These are phyloP conservation scores for Physocephala rufipes DNA, from an alignment of 2,888 invertebrate species.

Conservation along the genomic window DNA sequence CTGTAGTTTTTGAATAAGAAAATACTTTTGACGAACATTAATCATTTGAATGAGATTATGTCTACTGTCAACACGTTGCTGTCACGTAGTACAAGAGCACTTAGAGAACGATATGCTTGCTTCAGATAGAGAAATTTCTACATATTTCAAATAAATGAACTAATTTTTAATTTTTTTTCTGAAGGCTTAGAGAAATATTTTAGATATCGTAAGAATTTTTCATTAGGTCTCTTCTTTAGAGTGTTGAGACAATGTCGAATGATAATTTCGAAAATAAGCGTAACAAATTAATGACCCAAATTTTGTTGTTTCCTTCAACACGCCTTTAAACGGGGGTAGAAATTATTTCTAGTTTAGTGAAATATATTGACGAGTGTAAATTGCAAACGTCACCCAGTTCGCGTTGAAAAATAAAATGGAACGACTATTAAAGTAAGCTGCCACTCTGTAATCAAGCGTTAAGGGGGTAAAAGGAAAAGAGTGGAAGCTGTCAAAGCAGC, in stretches of 20 bases:
- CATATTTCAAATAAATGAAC: constrained; percentile 11
- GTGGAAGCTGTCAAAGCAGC: neutral
- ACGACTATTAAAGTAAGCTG: neutral
- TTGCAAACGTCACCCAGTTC: constrained; percentile 49
- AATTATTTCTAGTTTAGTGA: too few species aligned
- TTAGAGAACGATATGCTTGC: constrained; percentile 3
- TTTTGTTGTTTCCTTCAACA: constrained; percentile 18
- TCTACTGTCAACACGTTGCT: constrained; percentile 56
- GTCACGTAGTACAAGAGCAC: constrained; percentile 42
- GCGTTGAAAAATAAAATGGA: constrained; percentile 33
- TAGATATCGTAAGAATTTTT: too few species aligned
- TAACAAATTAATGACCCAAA: constrained; percentile 32
- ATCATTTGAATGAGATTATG: constrained; percentile 57
- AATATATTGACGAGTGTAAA: constrained; percentile 43
- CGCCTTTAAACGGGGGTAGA: neutral
- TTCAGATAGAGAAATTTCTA: too few species aligned
- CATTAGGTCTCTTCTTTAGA: too few species aligned
- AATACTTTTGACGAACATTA: constrained; percentile 54
- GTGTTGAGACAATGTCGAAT: too few species aligned
- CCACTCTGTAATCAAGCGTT: neutral
- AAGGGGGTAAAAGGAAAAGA: constrained; percentile 9
- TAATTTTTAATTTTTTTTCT: constrained; percentile 9
- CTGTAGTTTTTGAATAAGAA: constrained; percentile 16
- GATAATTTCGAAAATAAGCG: too few species aligned
- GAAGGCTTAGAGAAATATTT: constrained; percentile 4